Conservation (phyloP, 2,113 vertebrate species). For the Myotis brandtii region DNA sequence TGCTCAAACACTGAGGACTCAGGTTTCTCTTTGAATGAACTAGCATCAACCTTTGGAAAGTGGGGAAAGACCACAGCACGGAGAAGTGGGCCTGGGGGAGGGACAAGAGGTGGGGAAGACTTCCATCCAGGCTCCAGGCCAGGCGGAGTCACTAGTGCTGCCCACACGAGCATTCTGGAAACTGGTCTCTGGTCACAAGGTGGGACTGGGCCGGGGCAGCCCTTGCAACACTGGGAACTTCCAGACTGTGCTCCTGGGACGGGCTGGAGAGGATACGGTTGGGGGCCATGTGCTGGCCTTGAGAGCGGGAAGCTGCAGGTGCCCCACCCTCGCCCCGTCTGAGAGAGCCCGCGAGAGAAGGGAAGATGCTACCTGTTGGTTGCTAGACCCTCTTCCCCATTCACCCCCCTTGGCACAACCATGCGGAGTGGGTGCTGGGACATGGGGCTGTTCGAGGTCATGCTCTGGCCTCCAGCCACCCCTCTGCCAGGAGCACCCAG, state of each 20-base stretch:
- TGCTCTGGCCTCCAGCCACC: not conserved
- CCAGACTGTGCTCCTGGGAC: not conserved
- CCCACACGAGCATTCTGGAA: not conserved
- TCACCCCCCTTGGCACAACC: not conserved
- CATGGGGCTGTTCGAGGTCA: not conserved
- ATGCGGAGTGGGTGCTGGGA: not conserved
- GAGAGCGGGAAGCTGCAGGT: not conserved
- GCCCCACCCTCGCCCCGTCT: not conserved
- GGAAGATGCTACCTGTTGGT: not conserved
- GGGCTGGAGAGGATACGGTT: not conserved
- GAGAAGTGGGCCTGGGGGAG: not conserved
- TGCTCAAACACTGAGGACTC: not conserved
- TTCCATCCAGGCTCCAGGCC: not conserved
- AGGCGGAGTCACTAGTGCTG: not conserved
- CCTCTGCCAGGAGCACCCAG: not conserved
- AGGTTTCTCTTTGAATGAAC: not conserved
- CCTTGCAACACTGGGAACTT: not conserved
- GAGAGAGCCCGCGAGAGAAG: not conserved
- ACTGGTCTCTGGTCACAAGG: not conserved
- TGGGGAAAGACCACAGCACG: not conserved
- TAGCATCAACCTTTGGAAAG: not conserved
- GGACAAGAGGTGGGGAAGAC: not conserved
- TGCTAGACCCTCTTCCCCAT: not conserved
- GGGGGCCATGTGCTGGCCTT: not conserved
- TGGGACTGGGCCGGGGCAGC: not conserved